These are phyloP conservation scores for Turritopsis rubra DNA, from an alignment of 30 jellyfish, hydroid and myxozoan genomes.

Conservation along the genomic window DNA sequence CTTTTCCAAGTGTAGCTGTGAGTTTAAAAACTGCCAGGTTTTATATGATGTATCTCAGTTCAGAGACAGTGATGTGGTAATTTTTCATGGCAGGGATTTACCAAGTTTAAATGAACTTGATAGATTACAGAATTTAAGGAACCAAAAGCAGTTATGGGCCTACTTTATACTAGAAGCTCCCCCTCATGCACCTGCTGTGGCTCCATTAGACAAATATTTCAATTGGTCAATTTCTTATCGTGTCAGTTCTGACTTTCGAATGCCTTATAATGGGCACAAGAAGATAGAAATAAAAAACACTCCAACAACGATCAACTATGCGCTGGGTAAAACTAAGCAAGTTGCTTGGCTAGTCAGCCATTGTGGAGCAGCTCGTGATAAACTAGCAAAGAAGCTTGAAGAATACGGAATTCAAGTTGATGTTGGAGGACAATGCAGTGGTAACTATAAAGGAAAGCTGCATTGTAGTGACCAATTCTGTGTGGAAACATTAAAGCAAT, in stretches of 20 bases:
- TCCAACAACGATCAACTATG: slow-evolving; percentile 25
- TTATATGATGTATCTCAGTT: slow-evolving; percentile 34
- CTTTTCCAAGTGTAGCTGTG: slow-evolving; percentile 31
- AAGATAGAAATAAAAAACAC: neutral
- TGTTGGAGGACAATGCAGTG: slow-evolving; percentile 62
- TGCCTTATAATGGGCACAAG: slow-evolving; percentile 51
- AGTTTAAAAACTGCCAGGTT: slow-evolving; percentile 44
- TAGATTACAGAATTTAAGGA: slow-evolving; percentile 5
- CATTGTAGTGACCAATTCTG: slow-evolving; percentile 29
- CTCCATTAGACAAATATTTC: slow-evolving; percentile 48
- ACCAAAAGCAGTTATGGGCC: slow-evolving; percentile 59
- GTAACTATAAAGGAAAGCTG: slow-evolving; percentile 13
- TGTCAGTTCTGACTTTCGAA: slow-evolving; percentile 48
- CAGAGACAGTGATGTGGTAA: slow-evolving; percentile 60
- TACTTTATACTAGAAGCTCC: slow-evolving; percentile 70
- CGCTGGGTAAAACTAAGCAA: slow-evolving; percentile 36
- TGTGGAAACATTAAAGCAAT: slow-evolving; percentile 2
- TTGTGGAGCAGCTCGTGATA: slow-evolving; percentile 71
- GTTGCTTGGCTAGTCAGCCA: slow-evolving; percentile 67
- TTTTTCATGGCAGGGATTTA: slow-evolving; percentile 69
- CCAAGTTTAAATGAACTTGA: slow-evolving; percentile 35
- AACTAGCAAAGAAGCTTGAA: slow-evolving; percentile 46
- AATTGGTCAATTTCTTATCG: slow-evolving; percentile 86
- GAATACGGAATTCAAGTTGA: slow-evolving; percentile 35
- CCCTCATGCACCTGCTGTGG: slow-evolving; percentile 39